Conservation (phyloP, 2,113 vertebrate genomes). For the Chloropsis cyanopogon region DNA sequence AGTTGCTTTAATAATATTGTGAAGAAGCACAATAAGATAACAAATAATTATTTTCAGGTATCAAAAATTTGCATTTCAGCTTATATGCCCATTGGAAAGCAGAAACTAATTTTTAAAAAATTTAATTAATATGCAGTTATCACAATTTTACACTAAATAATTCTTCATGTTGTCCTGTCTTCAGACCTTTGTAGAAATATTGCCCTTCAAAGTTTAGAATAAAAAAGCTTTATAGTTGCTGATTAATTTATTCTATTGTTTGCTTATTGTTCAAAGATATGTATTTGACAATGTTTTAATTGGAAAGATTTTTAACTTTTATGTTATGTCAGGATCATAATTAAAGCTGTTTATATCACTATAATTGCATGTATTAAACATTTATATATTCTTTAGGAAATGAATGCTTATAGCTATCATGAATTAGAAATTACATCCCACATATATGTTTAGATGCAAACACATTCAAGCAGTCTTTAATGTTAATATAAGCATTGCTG, state of each 20-base stretch:
- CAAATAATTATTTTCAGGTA: not conserved
- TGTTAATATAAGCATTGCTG: not conserved
- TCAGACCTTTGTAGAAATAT: not conserved
- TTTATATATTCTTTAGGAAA: not conserved
- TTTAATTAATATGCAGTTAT: conserved; percentile 27
- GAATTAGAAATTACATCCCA: not conserved
- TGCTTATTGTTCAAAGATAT: not conserved
- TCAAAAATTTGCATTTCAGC: not conserved
- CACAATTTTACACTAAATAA: not conserved
- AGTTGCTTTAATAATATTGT: not conserved
- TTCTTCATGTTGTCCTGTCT: not conserved
- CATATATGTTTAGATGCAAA: not conserved
- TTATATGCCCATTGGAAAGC: conserved; percentile 6
- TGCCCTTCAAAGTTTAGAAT: not conserved
- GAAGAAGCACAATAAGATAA: not conserved
- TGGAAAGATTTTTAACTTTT: not conserved
- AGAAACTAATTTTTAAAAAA: not conserved
- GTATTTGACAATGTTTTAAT: not conserved
- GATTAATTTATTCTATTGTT: not conserved
- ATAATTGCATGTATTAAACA: not conserved
- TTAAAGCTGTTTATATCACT: not conserved
- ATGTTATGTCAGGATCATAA: not conserved
- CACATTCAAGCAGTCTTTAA: not conserved
- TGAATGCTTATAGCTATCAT: not conserved
- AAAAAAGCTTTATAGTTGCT: not conserved